These are phyloP conservation scores for Dermochelys coriacea DNA, from an alignment of 2,797 vertebrate species.

Conservation along the genomic window DNA sequence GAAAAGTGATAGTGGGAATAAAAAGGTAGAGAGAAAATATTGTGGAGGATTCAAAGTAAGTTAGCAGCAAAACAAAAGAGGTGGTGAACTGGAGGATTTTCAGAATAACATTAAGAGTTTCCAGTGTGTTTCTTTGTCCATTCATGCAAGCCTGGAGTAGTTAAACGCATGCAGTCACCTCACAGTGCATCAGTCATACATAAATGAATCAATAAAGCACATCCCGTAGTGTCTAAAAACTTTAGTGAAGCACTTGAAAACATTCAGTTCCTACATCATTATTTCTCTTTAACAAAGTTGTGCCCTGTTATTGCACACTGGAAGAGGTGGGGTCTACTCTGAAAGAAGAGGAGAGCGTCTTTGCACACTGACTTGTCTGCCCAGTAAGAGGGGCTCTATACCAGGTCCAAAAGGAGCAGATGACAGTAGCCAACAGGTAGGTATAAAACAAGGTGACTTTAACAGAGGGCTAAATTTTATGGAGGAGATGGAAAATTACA, in stretches of 20 bases:
- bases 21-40: not conserved
- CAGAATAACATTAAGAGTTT: conserved; percentile 18
- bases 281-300: conserved; percentile 9
- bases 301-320: not conserved
- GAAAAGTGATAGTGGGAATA: not conserved
- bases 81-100: conserved; percentile 18
- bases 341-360: too few species aligned
- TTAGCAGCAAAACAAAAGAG: not conserved
- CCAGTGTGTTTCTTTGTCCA: not conserved
- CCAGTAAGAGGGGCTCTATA: too few species aligned
- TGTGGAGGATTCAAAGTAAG: conserved; percentile 10
- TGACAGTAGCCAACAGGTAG: too few species aligned
- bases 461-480: too few species aligned
- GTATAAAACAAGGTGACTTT: too few species aligned
- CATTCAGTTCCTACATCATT: not conserved
- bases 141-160: not conserved
- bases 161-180: not conserved
- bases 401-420: too few species aligned
- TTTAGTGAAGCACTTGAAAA: not conserved
- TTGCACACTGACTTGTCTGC: too few species aligned
- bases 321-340: too few species aligned
- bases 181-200: conserved; percentile 7
- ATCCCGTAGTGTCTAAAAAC: conserved; percentile 1
- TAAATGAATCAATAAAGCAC: conserved; percentile 9
- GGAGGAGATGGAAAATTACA: too few species aligned